Conservation (phyloP, 2,797 vertebrate genomes). For the Falco berigora region DNA sequence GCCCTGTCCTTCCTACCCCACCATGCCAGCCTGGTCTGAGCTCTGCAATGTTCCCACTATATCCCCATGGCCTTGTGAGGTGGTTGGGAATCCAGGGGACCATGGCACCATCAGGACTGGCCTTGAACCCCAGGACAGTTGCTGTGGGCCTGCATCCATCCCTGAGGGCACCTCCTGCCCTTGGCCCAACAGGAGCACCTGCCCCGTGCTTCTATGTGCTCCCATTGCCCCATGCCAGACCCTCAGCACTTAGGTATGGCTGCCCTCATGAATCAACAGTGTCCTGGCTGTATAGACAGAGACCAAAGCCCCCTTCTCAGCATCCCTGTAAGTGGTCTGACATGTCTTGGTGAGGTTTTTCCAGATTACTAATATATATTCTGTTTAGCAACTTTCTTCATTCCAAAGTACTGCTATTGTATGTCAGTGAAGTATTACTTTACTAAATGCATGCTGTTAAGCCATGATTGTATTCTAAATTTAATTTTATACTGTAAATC, state of each 20-base stretch:
- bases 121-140: rapidly evolving
- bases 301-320: neutral
- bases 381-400: neutral
- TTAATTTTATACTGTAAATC: neutral
- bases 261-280: neutral
- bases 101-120: neutral
- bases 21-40: neutral
- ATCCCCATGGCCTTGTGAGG: rapidly evolving
- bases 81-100: rapidly evolving
- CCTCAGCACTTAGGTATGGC: neutral
- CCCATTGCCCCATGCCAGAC: neutral
- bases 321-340: neutral
- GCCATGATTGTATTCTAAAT: neutral
- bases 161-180: neutral
- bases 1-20: neutral
- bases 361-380: neutral
- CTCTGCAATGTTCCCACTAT: rapidly evolving
- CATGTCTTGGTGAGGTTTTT: rapidly evolving
- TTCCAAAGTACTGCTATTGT: neutral
- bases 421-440: neutral
- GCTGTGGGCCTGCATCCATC: too few species aligned
- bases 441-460: neutral
- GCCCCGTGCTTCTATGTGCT: rapidly evolving
- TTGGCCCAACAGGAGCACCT: rapidly evolving
- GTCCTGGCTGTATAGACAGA: neutral